Conservation (phyloP, 2,113 vertebrate genomes). For the Dissostichus mawsoni region DNA sequence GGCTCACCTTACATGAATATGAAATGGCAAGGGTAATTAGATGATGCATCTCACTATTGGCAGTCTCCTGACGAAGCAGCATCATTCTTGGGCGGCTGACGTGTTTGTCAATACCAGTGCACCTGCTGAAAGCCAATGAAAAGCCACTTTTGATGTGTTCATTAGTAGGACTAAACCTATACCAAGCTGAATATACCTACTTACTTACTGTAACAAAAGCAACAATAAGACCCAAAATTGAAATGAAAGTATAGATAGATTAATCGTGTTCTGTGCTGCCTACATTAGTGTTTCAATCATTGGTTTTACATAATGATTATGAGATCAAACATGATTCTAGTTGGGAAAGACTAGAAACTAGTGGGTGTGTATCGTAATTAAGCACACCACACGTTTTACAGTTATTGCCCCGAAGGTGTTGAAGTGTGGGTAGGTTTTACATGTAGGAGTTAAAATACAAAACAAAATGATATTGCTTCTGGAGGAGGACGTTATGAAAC, state of each 20-base stretch:
- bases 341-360: slow-evolving; percentile 13
- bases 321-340: slow-evolving; percentile 18
- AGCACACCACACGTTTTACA: slow-evolving; percentile 15
- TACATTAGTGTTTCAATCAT: not conserved
- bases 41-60: slow-evolving; percentile 12
- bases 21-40: not conserved
- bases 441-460: slow-evolving; percentile 2
- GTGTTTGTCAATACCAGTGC: slow-evolving; percentile 23
- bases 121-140: slow-evolving; percentile 6
- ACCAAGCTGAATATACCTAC: slow-evolving; percentile 1
- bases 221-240: not conserved
- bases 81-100: slow-evolving; percentile 13
- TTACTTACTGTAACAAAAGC: not conserved
- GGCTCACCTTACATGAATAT: not conserved
- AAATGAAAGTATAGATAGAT: not conserved
- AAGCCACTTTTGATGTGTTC: not conserved
- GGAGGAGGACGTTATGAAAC: slow-evolving; percentile 18
- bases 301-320: slow-evolving; percentile 14
- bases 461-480: slow-evolving; percentile 7
- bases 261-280: not conserved
- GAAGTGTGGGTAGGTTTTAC: slow-evolving; percentile 24
- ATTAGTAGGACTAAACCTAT: not conserved
- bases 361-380: slow-evolving; percentile 43
- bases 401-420: slow-evolving; percentile 4
- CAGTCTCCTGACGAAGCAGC: not conserved